Evolutionary conservation across 2,888 invertebrate genomes (phyloP).

Genomic region (Volucella inanis): DNA sequence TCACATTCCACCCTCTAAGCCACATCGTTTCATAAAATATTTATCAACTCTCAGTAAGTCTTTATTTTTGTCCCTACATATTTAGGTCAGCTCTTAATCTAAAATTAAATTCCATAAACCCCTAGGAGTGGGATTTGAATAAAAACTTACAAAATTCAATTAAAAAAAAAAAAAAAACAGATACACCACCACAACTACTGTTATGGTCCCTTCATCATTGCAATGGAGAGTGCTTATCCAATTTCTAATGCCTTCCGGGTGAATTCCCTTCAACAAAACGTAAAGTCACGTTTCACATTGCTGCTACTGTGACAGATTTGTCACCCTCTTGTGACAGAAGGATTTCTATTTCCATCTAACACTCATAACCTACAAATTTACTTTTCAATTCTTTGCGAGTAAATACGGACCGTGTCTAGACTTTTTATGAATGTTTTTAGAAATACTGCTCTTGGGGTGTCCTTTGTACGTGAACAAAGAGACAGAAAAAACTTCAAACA

Average conservation of each 20-base stretch:
- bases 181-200: neutral
- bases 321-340: conserved; percentile 12
- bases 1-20: no score
- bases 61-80: neutral
- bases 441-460: conserved; percentile 32
- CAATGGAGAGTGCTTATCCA: neutral
- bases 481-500: conserved; percentile 19
- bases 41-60: neutral
- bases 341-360: neutral
- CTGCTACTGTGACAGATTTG: conserved; percentile 22
- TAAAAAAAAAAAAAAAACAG: neutral
- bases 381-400: conserved; percentile 2
- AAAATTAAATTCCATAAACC: conserved; percentile 32
- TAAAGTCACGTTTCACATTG: conserved; percentile 45
- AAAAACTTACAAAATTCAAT: neutral
- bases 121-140: neutral
- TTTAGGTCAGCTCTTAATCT: neutral
- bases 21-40: no score
- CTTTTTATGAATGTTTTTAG: conserved; percentile 76
- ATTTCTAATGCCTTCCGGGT: neutral
- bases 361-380: neutral
- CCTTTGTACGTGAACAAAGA: conserved; percentile 28
- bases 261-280: conserved; percentile 1
- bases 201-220: neutral
- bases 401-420: conserved; percentile 61